These are phyloP conservation scores for Bursaphelenchus okinawaensis DNA, from an alignment of 2,888 invertebrate genomes.

Conservation along the genomic window DNA sequence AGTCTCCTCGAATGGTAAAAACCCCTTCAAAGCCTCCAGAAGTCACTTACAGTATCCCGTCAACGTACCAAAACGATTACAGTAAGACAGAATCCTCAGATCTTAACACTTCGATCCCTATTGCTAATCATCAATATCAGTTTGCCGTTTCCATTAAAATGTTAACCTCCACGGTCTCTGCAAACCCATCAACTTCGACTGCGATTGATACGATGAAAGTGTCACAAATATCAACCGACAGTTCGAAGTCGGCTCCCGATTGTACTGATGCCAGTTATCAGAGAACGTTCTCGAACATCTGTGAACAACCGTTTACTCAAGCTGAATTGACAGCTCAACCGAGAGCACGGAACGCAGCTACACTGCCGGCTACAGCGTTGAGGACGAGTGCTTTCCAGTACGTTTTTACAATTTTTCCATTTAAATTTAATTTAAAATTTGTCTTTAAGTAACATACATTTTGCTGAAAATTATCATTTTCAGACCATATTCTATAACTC, in stretches of 20 bases:
- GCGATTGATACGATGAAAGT: conserved; percentile 25
- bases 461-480: conserved; percentile 1
- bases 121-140: neutral
- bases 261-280: neutral
- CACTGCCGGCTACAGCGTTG: conserved; percentile 8
- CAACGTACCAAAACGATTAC: neutral
- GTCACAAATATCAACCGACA: conserved; percentile 31
- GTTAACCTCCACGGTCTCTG: neutral
- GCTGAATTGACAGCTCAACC: neutral
- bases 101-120: neutral
- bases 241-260: conserved; percentile 26
- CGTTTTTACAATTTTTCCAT: neutral
- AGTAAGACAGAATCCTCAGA: conserved; percentile 9
- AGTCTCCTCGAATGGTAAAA: neutral
- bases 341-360: conserved; percentile 2
- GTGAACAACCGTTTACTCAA: no score
- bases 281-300: neutral
- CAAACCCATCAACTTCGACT: neutral
- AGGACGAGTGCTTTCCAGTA: conserved; percentile 17
- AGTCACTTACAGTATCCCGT: neutral
- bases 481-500: conserved; percentile 16
- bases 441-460: no score
- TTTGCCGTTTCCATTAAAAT: neutral
- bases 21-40: neutral
- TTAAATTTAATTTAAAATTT: conserved; percentile 9